Evolutionary conservation across 2,888 invertebrate species (phyloP).

Genomic region (Linnaemya vulpina): DNA sequence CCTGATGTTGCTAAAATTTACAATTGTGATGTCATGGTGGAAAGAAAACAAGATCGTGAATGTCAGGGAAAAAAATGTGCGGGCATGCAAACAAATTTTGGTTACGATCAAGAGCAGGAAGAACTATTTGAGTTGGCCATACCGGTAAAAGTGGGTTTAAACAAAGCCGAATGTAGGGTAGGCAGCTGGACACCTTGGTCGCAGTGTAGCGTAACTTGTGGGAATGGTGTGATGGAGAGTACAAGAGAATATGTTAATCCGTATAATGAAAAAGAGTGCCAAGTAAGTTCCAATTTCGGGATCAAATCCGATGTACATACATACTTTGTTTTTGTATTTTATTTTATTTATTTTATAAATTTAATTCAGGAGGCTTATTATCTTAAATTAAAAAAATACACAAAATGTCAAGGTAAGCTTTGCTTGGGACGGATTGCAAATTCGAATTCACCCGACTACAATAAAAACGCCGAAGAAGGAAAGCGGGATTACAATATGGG

Average conservation of each 20-base stretch:
- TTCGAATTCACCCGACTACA: conserved; percentile 75
- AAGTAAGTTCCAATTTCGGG: conserved; percentile 79
- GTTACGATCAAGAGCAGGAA: not conserved
- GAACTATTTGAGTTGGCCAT: conserved; percentile 31
- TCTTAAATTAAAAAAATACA: conserved; percentile 58
- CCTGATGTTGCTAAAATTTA: conserved; percentile 77
- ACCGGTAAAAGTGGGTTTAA: conserved; percentile 27
- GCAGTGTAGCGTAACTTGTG: conserved; percentile 89
- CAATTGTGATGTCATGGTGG: conserved; percentile 75
- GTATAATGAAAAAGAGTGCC: conserved; percentile 85
- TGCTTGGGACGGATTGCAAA: conserved; percentile 74
- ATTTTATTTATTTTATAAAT: not conserved
- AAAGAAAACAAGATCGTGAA: conserved; percentile 78
- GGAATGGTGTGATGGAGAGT: conserved; percentile 87
- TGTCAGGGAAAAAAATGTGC: conserved; percentile 81
- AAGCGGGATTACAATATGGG: not conserved
- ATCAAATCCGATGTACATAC: not conserved
- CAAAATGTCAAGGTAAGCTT: conserved; percentile 73
- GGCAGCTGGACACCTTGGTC: conserved; percentile 91
- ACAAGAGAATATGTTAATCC: conserved; percentile 86
- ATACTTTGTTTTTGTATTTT: not conserved
- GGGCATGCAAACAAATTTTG: conserved; percentile 5
- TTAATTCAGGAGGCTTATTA: conserved; percentile 22
- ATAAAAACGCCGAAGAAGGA: conserved; percentile 70
- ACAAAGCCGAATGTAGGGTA: conserved; percentile 86